A percentile compares a stretch with the other conserved stretches of the same genome.
Evolutionary conservation across 2,888 invertebrate genomes (phyloP).

Genomic region (Nephrotoma guestfalica): DNA sequence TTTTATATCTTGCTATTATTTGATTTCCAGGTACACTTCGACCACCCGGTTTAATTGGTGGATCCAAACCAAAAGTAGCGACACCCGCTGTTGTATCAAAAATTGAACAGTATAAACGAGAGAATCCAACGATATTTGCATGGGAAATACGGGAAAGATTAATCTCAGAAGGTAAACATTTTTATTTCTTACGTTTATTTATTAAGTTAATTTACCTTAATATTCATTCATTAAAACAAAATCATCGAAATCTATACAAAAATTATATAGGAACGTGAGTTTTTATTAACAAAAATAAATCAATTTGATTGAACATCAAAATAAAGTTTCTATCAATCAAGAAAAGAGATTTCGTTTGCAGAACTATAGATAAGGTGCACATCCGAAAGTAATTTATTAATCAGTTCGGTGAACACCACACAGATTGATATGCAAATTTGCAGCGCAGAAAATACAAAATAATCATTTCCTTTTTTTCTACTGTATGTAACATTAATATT

Average conservation of each 20-base stretch:
- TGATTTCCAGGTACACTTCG: constrained; percentile 62
- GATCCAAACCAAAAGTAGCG: constrained; percentile 95
- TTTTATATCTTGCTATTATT: neutral
- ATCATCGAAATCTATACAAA: neutral
- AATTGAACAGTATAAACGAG: constrained; percentile 95
- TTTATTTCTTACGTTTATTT: neutral
- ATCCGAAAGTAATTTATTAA: constrained; percentile 4
- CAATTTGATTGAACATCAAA: neutral
- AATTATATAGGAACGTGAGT: neutral
- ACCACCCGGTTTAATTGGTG: constrained; percentile 83
- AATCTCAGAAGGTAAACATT: constrained; percentile 78
- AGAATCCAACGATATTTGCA: constrained; percentile 96
- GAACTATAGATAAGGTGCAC: neutral
- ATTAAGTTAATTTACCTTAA: constrained; percentile 1
- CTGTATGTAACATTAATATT: neutral
- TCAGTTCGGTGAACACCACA: constrained; percentile 16
- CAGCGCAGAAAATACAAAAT: neutral
- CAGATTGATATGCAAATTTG: constrained; percentile 16
- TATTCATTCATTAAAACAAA: neutral
- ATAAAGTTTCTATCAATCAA: neutral
- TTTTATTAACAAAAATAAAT: neutral
- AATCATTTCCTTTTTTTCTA: neutral
- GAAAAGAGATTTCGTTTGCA: neutral
- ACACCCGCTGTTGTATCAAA: constrained; percentile 94
- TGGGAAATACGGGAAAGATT: constrained; percentile 97